Evolutionary conservation across 2,888 invertebrate genomes (phyloP), one percentile per base, ranked within the genome.

Genomic region (Clivina fossor): DNA sequence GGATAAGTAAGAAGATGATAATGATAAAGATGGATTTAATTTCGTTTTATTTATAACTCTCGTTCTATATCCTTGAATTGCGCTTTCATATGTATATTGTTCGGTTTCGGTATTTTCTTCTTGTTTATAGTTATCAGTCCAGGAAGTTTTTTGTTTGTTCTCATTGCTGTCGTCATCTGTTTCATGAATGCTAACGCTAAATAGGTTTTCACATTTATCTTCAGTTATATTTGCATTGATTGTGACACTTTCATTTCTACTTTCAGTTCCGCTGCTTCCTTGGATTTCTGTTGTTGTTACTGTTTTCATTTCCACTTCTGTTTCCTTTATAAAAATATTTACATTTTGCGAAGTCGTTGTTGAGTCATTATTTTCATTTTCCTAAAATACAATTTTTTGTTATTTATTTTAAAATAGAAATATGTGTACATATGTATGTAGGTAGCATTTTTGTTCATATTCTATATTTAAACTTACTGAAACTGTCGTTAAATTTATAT

Each of bases 41-140:
- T 71, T 68, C 24, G 71, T 72, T 62, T 70, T 73, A 11, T 66
- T 67, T 64, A 85, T 81, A 40, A 86, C 88, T 63, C 89, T 80
- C 47, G 88, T 86, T 64, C 90, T 87, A 73, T 92, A 92, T 63
- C 88, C 87, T 69, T 91, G 87, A 64, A 91, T 91, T 64, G 91
- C 90, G 64, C 89, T 86, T 73, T 92, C 91, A 71, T 90, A 92
- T 0, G 90, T 90, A 72, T 90, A 91, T 71, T 90, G 90, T 66
- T 88, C 82, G 24, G 83, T 82, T 71, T 85, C 84, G 69, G 82
- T 84, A 32, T 18, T 44, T 3, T 24, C 26, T 3, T 43, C 43
- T 26, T 43, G 43, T 43, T 43, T 43, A 24, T 24, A 43, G 26
- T 20, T 43, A 11, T 78, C 56, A 78, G 78, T 64, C 76, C 77